These are phyloP conservation scores for Macrotus californicus DNA, from an alignment of 2,113 vertebrate genomes.

Conservation along the genomic window DNA sequence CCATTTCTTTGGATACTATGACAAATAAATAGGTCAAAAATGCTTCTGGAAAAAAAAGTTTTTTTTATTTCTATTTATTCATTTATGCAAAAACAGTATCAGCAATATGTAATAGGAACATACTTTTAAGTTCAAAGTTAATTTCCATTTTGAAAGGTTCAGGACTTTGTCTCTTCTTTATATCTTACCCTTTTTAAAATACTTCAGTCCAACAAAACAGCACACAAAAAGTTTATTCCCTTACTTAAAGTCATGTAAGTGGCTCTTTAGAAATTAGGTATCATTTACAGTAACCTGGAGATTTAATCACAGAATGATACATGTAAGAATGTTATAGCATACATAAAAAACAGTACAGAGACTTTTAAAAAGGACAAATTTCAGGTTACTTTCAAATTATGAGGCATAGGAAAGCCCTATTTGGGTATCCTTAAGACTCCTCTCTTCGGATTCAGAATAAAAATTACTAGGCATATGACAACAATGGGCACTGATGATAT, in stretches of 20 bases:
- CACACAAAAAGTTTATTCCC: conserved; percentile 39
- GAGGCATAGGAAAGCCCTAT: neutral
- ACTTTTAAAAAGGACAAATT: conserved; percentile 47
- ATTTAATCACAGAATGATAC: conserved; percentile 60
- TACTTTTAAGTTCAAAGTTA: conserved; percentile 63
- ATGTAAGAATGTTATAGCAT: conserved; percentile 8
- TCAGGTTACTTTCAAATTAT: conserved; percentile 44
- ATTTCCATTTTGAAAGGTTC: conserved; percentile 66
- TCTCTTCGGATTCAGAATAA: conserved; percentile 18
- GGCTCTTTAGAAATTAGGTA: conserved; percentile 50
- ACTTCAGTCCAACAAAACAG: conserved; percentile 56
- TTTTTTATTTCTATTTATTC: conserved; percentile 58
- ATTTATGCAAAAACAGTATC: conserved; percentile 52
- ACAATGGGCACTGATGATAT: neutral
- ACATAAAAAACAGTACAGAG: neutral
- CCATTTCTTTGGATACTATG: neutral
- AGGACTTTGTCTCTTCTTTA: conserved; percentile 53
- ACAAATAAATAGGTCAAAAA: conserved; percentile 16
- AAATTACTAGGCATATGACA: neutral
- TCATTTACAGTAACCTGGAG: conserved; percentile 38
- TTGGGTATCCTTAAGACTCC: neutral
- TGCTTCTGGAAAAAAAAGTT: conserved; percentile 27
- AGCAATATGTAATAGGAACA: conserved; percentile 38
- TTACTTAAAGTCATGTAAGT: conserved; percentile 38
- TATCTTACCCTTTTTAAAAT: conserved; percentile 45